Percentiles rank a stretch among this genome's conserved stretches.
Conservation (phyloP, 2,797 vertebrate species). For the Tiaroga cobitis region DNA sequence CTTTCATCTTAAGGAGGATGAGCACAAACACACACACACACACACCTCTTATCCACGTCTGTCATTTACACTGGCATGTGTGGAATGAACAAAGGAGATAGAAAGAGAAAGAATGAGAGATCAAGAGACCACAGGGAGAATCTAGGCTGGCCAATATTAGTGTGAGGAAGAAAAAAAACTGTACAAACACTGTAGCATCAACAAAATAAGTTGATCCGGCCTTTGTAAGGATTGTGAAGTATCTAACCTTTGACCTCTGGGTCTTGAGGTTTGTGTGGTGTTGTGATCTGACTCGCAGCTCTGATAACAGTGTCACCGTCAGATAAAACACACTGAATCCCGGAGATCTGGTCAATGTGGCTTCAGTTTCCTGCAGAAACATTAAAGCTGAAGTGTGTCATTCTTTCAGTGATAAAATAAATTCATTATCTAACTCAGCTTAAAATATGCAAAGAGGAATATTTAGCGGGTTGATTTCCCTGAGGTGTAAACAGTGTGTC, state of each 20-base stretch:
- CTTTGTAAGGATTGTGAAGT: background rate
- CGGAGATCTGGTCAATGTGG: background rate
- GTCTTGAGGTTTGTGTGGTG: constrained; percentile 14
- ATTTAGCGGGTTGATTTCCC: background rate
- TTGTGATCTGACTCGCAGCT: background rate
- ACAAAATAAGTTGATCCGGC: background rate
- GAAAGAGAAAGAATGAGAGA: background rate
- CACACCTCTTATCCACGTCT: constrained; percentile 24
- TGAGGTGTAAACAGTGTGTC: background rate
- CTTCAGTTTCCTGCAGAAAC: background rate
- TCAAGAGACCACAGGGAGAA: background rate
- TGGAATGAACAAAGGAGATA: constrained; percentile 34
- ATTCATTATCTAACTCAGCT: too few species aligned
- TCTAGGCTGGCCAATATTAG: background rate
- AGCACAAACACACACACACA: background rate
- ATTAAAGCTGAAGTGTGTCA: background rate
- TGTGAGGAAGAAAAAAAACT: background rate
- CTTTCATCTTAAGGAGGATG: constrained; percentile 15
- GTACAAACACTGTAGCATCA: background rate
- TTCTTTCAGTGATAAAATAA: background rate
- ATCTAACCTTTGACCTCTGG: constrained; percentile 8
- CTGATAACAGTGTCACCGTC: constrained; percentile 3
- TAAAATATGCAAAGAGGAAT: background rate
- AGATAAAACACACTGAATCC: constrained; percentile 24
- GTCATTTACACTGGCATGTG: constrained; percentile 37